Base-by-base conservation (phyloP, 1,140 invertebrate genomes). In the Venturia canescens region DNA sequence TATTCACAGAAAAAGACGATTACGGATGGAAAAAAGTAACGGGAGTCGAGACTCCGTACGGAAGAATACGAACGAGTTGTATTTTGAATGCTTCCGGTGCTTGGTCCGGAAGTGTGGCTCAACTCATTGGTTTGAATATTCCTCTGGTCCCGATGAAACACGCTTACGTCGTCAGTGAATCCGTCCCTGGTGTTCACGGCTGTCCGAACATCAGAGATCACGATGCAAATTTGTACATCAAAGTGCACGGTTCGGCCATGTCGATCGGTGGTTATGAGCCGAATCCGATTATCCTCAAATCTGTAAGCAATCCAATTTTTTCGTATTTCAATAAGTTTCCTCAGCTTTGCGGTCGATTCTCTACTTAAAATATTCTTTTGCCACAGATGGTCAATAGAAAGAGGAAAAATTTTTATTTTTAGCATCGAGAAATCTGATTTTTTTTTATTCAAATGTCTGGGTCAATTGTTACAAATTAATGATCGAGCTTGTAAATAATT, bases 71-170 rank as follows among this genome's bases (percentile, higher is more conserved):
- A 85, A 96, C 96, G 0, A 95, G 94, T 80, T 94, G 94, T 83
- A 92, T 97, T 23, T 93, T 97, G 3, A 97, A 97, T 86, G 95
- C 95, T 81, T 92, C 93, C 84, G 97, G 97, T 48, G 96, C 93
- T 0, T 98, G 97, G 97, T 95, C 96, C 1, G 93, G 94, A 27
- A 93, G 95, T 79, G 91, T 98, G 69, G 94, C 95, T 0, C 92
- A 94, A 80, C 94, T 95, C 90, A 94, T 95, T 23, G 96, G 95
- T 1, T 87, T 96, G 1, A 90, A 93, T 13, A 93, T 98, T 13
- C 97, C 97, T 0, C 83, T 98, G 23, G 90, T 95, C 31, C 94
- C 96, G 0, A 97, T 98, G 94, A 97, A 97, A 88, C 97, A 98
- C 87, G 95, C 97, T 0, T 98, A 98, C 85, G 94, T 98, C 6